Conservation (phyloP, 2,888 invertebrate genomes). For the Lepidocyrtinus sp. region DNA sequence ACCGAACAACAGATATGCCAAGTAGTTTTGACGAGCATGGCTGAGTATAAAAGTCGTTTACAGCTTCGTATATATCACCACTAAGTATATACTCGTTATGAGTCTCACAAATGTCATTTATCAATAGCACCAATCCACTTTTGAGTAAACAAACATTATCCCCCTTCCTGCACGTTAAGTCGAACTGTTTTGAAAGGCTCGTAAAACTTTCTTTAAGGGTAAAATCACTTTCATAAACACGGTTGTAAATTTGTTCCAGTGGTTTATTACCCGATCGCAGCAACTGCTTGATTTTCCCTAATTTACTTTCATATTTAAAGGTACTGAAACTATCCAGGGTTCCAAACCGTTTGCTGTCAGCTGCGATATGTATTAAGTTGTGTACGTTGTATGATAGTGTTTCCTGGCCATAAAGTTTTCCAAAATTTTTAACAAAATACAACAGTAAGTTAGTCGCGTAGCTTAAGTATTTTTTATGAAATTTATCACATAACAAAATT, state of each 20-base stretch:
- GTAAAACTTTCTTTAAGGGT: not conserved
- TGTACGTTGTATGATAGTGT: constrained; percentile 42
- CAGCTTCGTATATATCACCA: not conserved
- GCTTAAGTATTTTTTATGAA: not conserved
- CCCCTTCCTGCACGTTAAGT: not conserved
- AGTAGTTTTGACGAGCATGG: not conserved
- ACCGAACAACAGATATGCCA: not conserved
- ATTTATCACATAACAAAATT: constrained; percentile 5
- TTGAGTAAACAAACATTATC: not conserved
- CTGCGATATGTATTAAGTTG: constrained; percentile 32
- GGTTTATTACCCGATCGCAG: constrained; percentile 28
- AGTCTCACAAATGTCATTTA: not conserved
- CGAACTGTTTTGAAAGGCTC: not conserved
- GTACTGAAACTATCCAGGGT: constrained; percentile 42
- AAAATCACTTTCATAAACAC: constrained; percentile 12
- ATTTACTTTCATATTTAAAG: constrained; percentile 37
- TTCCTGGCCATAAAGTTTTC: constrained; percentile 29
- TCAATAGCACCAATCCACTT: not conserved
- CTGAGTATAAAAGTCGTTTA: not conserved
- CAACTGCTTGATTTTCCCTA: constrained; percentile 20
- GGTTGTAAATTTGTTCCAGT: constrained; percentile 31
- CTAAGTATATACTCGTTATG: not conserved
- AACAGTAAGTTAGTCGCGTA: constrained; percentile 29
- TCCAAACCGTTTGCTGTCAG: constrained; percentile 28
- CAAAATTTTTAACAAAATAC: constrained; percentile 40